Conservation (phyloP, 2,888 invertebrate genomes). For the Smittia aterrima region DNA sequence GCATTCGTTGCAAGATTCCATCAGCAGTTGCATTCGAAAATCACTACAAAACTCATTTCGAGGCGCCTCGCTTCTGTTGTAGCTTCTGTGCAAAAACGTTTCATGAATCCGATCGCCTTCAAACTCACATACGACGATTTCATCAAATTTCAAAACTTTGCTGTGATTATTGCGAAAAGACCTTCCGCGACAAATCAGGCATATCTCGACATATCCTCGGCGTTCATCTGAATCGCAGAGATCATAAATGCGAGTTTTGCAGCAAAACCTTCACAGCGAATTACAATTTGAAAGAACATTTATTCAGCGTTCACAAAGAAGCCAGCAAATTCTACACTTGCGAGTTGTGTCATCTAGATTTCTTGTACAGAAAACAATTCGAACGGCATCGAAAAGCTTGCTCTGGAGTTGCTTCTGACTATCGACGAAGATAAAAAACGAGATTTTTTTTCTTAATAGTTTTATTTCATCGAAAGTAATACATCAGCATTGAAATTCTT, state of each 20-base stretch:
- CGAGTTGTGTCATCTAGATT: not conserved
- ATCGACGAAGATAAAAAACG: not conserved
- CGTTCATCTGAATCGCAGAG: constrained; percentile 17
- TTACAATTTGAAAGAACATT: constrained; percentile 33
- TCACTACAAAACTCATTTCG: constrained; percentile 27
- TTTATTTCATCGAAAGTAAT: constrained; percentile 4
- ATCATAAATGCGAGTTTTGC: not conserved
- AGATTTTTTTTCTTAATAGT: not conserved
- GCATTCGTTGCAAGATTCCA: constrained; percentile 24
- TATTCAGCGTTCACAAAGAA: constrained; percentile 19
- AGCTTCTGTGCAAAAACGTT: constrained; percentile 13
- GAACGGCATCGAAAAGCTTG: constrained; percentile 12
- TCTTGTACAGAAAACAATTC: constrained; percentile 18
- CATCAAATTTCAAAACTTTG: not conserved
- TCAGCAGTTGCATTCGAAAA: constrained; percentile 25
- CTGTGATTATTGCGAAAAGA: constrained; percentile 6
- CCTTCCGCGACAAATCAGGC: constrained; percentile 25
- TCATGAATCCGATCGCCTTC: constrained; percentile 22
- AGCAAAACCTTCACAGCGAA: constrained; percentile 18
- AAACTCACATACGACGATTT: not conserved
- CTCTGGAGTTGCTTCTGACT: not conserved
- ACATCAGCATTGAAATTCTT: not conserved
- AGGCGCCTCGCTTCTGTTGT: constrained; percentile 11
- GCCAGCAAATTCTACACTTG: constrained; percentile 19
- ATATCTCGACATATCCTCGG: constrained; percentile 28